Percentiles rank a stretch among this genome's conserved stretches.
These are phyloP conservation scores for Schizopygopsis pylzovi DNA, from an alignment of 2,797 vertebrate species.

Conservation along the genomic window DNA sequence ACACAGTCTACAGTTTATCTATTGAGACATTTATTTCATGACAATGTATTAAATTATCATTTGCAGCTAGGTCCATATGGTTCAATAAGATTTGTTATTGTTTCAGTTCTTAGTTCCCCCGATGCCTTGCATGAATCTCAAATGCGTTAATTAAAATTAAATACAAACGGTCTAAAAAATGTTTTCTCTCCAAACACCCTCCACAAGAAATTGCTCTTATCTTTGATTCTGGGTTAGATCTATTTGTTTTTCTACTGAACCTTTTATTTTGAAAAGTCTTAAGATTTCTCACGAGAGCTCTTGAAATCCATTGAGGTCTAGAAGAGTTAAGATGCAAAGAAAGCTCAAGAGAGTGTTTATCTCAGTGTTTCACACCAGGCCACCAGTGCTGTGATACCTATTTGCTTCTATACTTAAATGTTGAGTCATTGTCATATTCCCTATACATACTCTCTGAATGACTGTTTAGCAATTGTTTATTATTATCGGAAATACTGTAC, in stretches of 20 bases:
- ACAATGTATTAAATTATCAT: neutral
- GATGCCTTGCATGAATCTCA: conserved; percentile 11
- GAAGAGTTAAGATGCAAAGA: conserved; percentile 16
- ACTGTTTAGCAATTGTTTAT: neutral
- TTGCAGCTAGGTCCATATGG: conserved; percentile 6
- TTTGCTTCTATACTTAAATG: conserved; percentile 1
- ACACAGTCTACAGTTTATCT: neutral
- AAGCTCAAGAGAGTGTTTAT: neutral
- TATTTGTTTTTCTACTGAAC: conserved; percentile 11
- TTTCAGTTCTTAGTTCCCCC: conserved; percentile 22
- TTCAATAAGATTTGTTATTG: conserved; percentile 23
- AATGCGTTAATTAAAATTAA: too few species aligned
- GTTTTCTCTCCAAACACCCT: neutral
- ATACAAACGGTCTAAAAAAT: neutral
- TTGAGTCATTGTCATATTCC: neutral
- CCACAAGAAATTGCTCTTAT: neutral
- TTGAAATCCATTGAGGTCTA: conserved; percentile 24
- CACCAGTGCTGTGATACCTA: neutral
- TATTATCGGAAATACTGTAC: neutral
- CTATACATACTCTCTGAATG: neutral
- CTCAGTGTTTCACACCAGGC: neutral
- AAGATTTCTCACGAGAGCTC: conserved; percentile 4
- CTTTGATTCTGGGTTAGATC: neutral
- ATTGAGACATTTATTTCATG: conserved; percentile 1
- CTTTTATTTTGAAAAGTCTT: conserved; percentile 9